Percentiles rank a stretch among this genome's conserved stretches.
These are phyloP conservation scores for Hypselothyrea guttata DNA, from an alignment of 2,888 invertebrate species.

Conservation along the genomic window DNA sequence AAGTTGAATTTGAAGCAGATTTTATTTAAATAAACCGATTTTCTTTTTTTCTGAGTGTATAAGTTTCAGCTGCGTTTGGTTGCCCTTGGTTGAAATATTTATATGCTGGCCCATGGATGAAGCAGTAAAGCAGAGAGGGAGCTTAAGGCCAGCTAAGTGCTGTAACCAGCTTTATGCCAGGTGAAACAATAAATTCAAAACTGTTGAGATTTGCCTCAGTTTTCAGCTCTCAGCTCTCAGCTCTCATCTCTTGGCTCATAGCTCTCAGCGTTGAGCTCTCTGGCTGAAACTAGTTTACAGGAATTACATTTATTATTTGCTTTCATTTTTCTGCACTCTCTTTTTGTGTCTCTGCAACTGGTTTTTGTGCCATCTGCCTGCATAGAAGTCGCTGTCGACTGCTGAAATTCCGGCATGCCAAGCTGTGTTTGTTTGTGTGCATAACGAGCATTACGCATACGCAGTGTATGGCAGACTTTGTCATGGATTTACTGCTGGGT, in stretches of 20 bases:
- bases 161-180: conserved; percentile 1
- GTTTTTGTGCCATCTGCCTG: conserved; percentile 2
- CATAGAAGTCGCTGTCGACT: conserved; percentile 10
- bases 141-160: conserved; percentile 1
- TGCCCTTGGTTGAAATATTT: neutral
- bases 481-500: conserved; percentile 29
- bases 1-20: too few species aligned
- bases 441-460: conserved; percentile 56
- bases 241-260: too few species aligned
- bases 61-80: too few species aligned
- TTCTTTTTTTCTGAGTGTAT: too few species aligned
- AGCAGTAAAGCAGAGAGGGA: neutral
- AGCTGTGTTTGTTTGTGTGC: conserved; percentile 24
- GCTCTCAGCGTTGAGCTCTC: conserved; percentile 12
- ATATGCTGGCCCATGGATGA: too few species aligned
- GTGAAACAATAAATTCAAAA: neutral
- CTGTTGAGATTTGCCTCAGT: conserved; percentile 7
- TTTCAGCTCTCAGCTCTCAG: neutral
- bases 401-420: neutral
- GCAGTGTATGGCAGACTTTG: conserved; percentile 29
- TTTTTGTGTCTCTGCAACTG: neutral
- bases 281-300: conserved; percentile 28
- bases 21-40: too few species aligned
- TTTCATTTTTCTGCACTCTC: neutral
- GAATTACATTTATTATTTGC: conserved; percentile 16